Evolutionary conservation across 2,113 vertebrate genomes (phyloP), one percentile per base, ranked within the genome.

Genomic region (Dinomys branickii): DNA sequence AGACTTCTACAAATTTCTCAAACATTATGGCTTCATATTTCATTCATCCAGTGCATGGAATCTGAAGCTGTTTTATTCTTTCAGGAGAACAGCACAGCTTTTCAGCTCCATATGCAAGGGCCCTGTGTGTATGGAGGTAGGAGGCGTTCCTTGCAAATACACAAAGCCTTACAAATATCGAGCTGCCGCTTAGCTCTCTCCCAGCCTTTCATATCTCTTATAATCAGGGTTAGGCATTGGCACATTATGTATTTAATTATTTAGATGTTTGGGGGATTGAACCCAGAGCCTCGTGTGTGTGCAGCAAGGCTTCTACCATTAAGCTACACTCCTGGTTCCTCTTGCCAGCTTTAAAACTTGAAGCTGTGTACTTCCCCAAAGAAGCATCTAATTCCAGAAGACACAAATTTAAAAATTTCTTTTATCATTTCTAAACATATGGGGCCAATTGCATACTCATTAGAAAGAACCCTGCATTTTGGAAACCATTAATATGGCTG

Each of bases 381-480:
- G 24, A 77, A 96, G 81, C n/a, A 87, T 69, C 86, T 86, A 90
- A 95, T 94, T 81, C 94, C 86, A 94, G 63, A 16, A 65, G 65
- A 47, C 35, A 85, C 59, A 93, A 94, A 84, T 85, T 75, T 28
- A 61, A 88, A 96, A 96, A 81, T 85, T 92, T 59, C 96, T 84
- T 71, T 47, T 85, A 91, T 96, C 85, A 54, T 96, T 98, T 94
- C 88, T 83, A 91, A 90, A 81, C 1, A 9, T 50, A 71, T n/a
- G 67, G 78, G 44, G 69, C 47, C 78, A 56, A 59, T 83, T 88
- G 95, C n/a, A 22, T 95, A 88, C 96, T 75, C 7, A 14, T 83
- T 95, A 91, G 91, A 88, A 96, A 96, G 69, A 98, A 94, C 85
- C 94, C 94, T 81, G 52, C 58, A 22, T 82, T 95, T 97, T 96